These are phyloP conservation scores for Petromus typicus DNA, from an alignment of 2,113 vertebrate species.

Conservation along the genomic window DNA sequence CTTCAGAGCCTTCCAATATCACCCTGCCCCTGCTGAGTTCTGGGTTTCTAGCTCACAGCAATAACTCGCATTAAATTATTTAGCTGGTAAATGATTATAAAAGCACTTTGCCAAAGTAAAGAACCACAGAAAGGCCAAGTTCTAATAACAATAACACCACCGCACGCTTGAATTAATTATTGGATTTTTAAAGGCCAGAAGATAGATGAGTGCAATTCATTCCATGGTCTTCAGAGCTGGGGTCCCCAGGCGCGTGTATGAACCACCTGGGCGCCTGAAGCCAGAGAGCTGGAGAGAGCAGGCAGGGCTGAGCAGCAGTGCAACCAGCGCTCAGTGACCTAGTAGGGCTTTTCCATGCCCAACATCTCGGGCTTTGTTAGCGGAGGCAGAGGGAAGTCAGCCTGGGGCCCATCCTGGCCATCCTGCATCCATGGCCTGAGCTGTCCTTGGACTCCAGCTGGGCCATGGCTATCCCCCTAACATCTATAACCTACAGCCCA, in stretches of 20 bases:
- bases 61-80: conserved; percentile 66
- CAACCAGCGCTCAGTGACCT: conserved; percentile 13
- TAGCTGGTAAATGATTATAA: conserved; percentile 64
- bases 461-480: not conserved
- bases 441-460: not conserved
- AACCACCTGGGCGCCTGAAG: conserved; percentile 57
- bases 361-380: not conserved
- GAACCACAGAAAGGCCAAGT: conserved; percentile 53
- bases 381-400: conserved; percentile 36
- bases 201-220: conserved; percentile 70
- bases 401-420: accelerated
- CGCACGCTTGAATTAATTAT: conserved; percentile 54
- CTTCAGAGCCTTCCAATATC: not conserved
- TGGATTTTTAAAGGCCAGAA: conserved; percentile 68
- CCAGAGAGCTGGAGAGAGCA: not conserved
- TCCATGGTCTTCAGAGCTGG: conserved; percentile 67
- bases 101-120: conserved; percentile 57
- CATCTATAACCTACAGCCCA: not conserved
- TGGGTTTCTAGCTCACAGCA: not conserved
- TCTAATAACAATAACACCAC: not conserved
- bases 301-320: conserved; percentile 34
- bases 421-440: not conserved
- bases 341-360: not conserved
- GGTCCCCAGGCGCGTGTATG: conserved; percentile 58
- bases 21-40: not conserved